A percentile compares a stretch with the other conserved stretches of the same genome.
These are phyloP conservation scores for Drosophila diplacantha DNA, from an alignment of 2,888 invertebrate genomes.

Conservation along the genomic window DNA sequence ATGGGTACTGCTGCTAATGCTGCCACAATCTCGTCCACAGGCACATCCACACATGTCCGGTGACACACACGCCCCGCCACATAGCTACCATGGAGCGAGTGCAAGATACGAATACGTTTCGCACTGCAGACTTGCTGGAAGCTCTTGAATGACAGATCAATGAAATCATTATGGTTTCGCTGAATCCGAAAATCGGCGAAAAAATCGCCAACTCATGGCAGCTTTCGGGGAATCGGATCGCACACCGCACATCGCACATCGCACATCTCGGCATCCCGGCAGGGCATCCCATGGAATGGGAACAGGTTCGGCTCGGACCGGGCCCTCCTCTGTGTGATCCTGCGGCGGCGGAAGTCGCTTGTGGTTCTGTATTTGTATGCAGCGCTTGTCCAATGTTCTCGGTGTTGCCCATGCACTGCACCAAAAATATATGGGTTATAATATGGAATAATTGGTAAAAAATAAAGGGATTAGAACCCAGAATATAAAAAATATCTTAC, in stretches of 20 bases:
- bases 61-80: conserved; percentile 9
- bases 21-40: conserved; percentile 6
- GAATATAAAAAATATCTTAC: background rate
- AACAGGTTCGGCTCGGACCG: conserved; percentile 47
- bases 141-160: conserved; percentile 72
- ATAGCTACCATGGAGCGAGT: conserved; percentile 11
- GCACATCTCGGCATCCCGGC: background rate
- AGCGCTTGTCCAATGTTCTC: conserved; percentile 35
- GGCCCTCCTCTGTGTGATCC: conserved; percentile 23
- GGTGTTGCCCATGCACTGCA: background rate
- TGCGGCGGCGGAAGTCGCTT: conserved; percentile 63
- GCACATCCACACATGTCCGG: conserved; percentile 7
- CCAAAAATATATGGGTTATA: background rate
- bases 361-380: conserved; percentile 67
- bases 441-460: rapidly evolving
- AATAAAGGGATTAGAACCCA: no score
- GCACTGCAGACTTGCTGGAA: conserved; percentile 61
- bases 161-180: conserved; percentile 69
- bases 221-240: conserved; percentile 29
- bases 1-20: background rate
- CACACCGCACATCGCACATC: background rate
- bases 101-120: conserved; percentile 14
- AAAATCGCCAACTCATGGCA: conserved; percentile 38
- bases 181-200: conserved; percentile 24
- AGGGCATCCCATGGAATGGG: conserved; percentile 19